Percentiles rank a stretch among this genome's conserved stretches.
These are phyloP conservation scores for Gymnothorax javanicus DNA, from an alignment of 2,797 vertebrate genomes.

Conservation along the genomic window DNA sequence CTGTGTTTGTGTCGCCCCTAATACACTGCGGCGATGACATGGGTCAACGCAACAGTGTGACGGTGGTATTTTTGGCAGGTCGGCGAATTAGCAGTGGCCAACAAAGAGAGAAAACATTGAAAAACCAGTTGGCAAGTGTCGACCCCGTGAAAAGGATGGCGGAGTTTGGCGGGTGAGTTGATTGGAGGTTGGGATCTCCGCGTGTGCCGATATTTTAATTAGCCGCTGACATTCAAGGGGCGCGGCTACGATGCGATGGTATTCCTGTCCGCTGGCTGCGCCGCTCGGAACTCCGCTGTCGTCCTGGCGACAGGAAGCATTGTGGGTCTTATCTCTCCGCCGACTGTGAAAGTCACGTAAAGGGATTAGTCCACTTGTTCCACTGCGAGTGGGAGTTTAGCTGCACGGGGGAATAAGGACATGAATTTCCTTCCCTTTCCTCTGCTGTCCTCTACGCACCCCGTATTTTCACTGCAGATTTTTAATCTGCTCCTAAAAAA, in stretches of 20 bases:
- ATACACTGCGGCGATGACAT: constrained; percentile 57
- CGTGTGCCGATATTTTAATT: constrained; percentile 62
- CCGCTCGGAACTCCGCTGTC: constrained; percentile 43
- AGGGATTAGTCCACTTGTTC: constrained; percentile 69
- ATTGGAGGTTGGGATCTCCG: constrained; percentile 62
- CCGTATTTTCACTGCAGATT: no score
- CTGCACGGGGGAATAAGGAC: constrained; percentile 41
- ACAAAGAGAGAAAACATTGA: constrained; percentile 48
- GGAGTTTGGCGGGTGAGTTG: constrained; percentile 32
- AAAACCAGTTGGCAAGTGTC: constrained; percentile 22
- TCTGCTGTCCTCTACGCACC: not conserved
- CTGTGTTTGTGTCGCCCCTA: constrained; percentile 66
- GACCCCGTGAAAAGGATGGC: constrained; percentile 7
- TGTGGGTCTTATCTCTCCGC: constrained; percentile 72
- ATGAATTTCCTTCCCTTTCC: constrained; percentile 22
- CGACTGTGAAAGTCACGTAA: constrained; percentile 81
- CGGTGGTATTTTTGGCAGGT: constrained; percentile 40
- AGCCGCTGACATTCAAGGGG: constrained; percentile 45
- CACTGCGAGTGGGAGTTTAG: constrained; percentile 60
- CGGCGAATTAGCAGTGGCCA: constrained; percentile 56
- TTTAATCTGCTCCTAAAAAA: no score
- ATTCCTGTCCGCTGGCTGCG: constrained; percentile 55
- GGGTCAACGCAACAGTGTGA: constrained; percentile 59
- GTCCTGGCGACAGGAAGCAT: constrained; percentile 58
- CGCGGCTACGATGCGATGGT: constrained; percentile 59